These are phyloP conservation scores for Tolmerus cingulatus DNA, from an alignment of 2,888 invertebrate genomes.

Conservation along the genomic window DNA sequence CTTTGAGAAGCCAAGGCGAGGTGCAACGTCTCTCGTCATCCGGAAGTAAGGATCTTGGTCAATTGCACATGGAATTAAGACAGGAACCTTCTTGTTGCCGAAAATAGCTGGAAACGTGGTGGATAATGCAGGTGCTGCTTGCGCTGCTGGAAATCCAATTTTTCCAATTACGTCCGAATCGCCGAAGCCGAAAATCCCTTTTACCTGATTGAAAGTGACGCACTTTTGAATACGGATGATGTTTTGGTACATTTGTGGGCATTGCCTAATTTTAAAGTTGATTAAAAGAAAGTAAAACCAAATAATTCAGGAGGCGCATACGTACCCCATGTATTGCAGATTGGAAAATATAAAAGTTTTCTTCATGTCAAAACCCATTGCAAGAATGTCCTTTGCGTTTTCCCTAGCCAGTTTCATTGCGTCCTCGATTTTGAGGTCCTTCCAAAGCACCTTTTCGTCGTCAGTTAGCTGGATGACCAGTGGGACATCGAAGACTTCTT, in stretches of 20 bases:
- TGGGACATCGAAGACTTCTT: constrained; percentile 95
- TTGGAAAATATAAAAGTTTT: constrained; percentile 98
- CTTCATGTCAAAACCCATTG: constrained; percentile 90
- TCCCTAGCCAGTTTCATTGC: constrained; percentile 83
- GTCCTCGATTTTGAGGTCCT: constrained; percentile 88
- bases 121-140: constrained; percentile 93
- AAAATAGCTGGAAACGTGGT: constrained; percentile 93
- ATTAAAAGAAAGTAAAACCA: neutral
- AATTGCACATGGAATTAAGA: constrained; percentile 96
- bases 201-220: constrained; percentile 97
- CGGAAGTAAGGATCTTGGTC: constrained; percentile 99
- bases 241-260: constrained; percentile 91
- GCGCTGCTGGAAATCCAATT: constrained; percentile 94
- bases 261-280: constrained; percentile 69
- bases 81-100: constrained; percentile 70
- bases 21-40: constrained; percentile 98
- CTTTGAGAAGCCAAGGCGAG: constrained; percentile 84
- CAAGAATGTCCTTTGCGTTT: constrained; percentile 98
- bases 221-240: constrained; percentile 91
- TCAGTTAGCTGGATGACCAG: constrained; percentile 97
- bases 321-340: constrained; percentile 89
- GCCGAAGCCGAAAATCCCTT: constrained; percentile 97
- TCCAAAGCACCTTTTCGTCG: constrained; percentile 98
- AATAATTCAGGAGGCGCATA: too few relatives aligned
- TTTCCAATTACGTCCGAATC: constrained; percentile 97